Evolutionary conservation across 2,113 vertebrate genomes (phyloP).

Genomic region (Varanus komodoensis): DNA sequence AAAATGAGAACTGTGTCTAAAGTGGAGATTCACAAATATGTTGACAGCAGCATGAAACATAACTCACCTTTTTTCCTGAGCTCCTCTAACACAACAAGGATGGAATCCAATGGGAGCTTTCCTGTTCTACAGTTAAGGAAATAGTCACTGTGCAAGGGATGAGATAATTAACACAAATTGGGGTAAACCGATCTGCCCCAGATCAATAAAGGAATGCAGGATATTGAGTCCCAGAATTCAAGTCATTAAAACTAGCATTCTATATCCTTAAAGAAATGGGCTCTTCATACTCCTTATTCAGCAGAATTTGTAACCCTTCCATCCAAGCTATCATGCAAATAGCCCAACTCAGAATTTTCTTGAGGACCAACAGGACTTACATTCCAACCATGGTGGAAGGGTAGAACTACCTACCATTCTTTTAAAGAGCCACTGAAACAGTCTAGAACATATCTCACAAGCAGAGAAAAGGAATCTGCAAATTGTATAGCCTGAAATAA

Average conservation of each 20-base stretch:
- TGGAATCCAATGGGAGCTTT: slow-evolving; percentile 92
- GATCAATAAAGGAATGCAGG: not conserved
- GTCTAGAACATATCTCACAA: not conserved
- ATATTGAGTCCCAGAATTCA: not conserved
- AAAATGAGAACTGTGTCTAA: not conserved
- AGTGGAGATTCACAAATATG: not conserved
- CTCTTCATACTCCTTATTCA: not conserved
- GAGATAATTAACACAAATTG: not conserved
- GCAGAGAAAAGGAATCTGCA: not conserved
- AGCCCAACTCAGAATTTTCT: not conserved
- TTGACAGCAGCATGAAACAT: not conserved
- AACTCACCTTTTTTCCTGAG: slow-evolving; percentile 94
- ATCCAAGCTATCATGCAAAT: not conserved
- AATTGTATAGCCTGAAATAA: not conserved
- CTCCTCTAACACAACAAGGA: slow-evolving; percentile 95
- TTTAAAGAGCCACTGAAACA: not conserved
- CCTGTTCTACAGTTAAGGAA: slow-evolving; percentile 86
- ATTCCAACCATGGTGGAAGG: not conserved
- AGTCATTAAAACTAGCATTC: not conserved
- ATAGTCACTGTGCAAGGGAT: not conserved
- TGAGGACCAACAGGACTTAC: not conserved
- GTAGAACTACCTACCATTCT: not conserved
- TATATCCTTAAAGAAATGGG: not conserved
- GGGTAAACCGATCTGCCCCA: not conserved
- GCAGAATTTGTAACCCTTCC: not conserved